phyloP scores from a whole-genome alignment of 2,113 vertebrate species.

The Chionodraco myersi region DNA sequence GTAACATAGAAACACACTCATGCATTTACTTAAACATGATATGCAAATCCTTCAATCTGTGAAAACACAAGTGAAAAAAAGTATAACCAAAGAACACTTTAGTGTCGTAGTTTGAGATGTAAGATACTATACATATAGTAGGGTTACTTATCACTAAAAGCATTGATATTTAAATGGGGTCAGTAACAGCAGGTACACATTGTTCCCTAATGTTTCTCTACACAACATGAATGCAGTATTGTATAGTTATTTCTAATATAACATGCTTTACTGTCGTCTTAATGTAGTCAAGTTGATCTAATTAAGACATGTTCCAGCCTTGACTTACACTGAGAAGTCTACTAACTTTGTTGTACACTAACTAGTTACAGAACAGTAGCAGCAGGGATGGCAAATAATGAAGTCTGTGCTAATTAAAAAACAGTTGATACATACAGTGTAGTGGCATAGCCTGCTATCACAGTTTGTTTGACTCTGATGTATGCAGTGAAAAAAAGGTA shows the following conservation, averaged over 20 bases:
- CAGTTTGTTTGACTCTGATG: slow-evolving; percentile 61
- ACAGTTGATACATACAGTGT: slow-evolving; percentile 17
- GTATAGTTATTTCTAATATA: too few species aligned
- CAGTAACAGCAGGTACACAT: background rate
- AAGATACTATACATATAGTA: background rate
- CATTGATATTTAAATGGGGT: background rate
- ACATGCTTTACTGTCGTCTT: background rate
- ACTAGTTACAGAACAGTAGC: slow-evolving; percentile 29
- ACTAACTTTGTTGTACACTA: background rate
- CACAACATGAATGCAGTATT: background rate
- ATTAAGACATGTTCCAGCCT: slow-evolving; percentile 1
- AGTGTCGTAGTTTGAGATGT: background rate
- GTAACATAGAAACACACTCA: background rate
- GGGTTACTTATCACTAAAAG: background rate
- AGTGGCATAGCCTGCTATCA: slow-evolving; percentile 20
- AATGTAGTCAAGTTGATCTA: background rate
- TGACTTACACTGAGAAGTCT: background rate
- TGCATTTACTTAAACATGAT: background rate
- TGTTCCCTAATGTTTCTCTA: background rate
- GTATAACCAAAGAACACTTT: background rate
- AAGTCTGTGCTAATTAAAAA: slow-evolving; percentile 32
- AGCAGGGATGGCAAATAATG: slow-evolving; percentile 9
- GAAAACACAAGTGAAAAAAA: background rate
- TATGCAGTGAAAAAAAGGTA: slow-evolving; percentile 43
- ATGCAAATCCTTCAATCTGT: background rate